phyloP scores from a whole-genome alignment of 1,140 invertebrate species.

The Orchesella cincta region DNA sequence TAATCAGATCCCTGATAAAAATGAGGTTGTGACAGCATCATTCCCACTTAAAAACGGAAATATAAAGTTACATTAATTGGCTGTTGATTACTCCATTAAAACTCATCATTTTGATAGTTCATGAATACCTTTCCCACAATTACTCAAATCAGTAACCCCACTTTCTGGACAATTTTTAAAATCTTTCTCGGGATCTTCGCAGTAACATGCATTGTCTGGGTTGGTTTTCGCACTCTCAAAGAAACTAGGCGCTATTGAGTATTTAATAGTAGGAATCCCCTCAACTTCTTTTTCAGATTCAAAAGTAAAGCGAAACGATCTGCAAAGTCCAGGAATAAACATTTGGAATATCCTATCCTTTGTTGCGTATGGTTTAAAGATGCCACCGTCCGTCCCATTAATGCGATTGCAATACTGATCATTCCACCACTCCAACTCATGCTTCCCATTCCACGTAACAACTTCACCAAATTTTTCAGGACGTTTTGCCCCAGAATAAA shows the following conservation, averaged over 20 bases:
- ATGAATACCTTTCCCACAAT: slow-evolving; percentile 35
- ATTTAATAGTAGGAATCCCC: slow-evolving; percentile 31
- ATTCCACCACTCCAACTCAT: slow-evolving; percentile 26
- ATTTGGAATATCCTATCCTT: slow-evolving; percentile 28
- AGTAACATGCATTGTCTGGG: slow-evolving; percentile 37
- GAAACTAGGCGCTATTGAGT: background rate
- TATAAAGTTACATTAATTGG: too few relatives aligned
- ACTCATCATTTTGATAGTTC: background rate
- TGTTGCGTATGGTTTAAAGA: slow-evolving; percentile 34
- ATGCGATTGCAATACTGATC: slow-evolving; percentile 36
- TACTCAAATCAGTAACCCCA: slow-evolving; percentile 23
- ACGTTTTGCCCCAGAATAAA: slow-evolving; percentile 33
- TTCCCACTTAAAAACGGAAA: background rate
- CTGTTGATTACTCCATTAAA: too few relatives aligned
- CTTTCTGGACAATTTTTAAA: slow-evolving; percentile 36
- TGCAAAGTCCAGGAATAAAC: slow-evolving; percentile 38
- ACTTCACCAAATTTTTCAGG: slow-evolving; percentile 32
- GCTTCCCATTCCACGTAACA: slow-evolving; percentile 28
- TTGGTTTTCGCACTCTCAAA: slow-evolving; percentile 15
- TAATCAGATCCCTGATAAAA: slow-evolving; percentile 29
- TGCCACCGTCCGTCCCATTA: slow-evolving; percentile 34
- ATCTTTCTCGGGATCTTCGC: slow-evolving; percentile 29
- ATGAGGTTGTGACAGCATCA: slow-evolving; percentile 40
- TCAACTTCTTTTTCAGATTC: slow-evolving; percentile 8
- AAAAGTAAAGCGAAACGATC: slow-evolving; percentile 32